Evolutionary conservation across 2,797 vertebrate genomes (phyloP), one percentile per base, ranked within the genome.

Genomic region (Brotula barbata): DNA sequence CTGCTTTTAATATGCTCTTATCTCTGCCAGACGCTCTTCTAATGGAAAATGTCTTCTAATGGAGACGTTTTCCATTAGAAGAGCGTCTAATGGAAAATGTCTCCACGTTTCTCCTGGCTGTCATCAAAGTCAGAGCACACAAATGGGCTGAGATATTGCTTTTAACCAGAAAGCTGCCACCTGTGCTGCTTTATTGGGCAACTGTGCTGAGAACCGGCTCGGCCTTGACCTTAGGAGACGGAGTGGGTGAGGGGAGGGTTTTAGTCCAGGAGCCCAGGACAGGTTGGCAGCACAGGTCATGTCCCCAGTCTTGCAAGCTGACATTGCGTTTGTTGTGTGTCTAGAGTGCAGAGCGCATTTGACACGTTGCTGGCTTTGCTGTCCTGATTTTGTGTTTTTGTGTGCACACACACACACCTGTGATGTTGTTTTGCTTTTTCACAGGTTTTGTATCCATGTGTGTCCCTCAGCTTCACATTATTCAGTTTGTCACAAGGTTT

Each of bases 1-100:
- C 50, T 55, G 58, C 49, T 52, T 73, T 73, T 37, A 43, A 72
- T 70, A 36, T 39, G 19, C 61, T 60, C 67, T 76, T 66, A 79
- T 75, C 78, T 68, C 25, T 46, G 60, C 69, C 54, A 68, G 60
- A 74, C 55, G 23, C 20, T 11, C 16, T 49, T 70, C 12, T 54
- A 65, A 68, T 63, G 61, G 25, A 69, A 36, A 68, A 58, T 67
- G 28, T 71, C 46, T 45, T 56, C 20, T n/a, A n/a, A n/a, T n/a
- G n/a, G n/a, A n/a, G n/a, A n/a, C n/a, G n/a, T n/a, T n/a, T n/a
- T n/a, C n/a, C n/a, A n/a, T n/a, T n/a, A n/a, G n/a, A n/a, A n/a
- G n/a, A n/a, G n/a, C n/a, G n/a, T 70, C 12, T 54, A 65, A 68
- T 63, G 61, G 25, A 69, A 36, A 68, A 58, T 67, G 28, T 71